phyloP scores from a whole-genome alignment of 2,888 invertebrate genomes.

The Matsumyia berberina region DNA sequence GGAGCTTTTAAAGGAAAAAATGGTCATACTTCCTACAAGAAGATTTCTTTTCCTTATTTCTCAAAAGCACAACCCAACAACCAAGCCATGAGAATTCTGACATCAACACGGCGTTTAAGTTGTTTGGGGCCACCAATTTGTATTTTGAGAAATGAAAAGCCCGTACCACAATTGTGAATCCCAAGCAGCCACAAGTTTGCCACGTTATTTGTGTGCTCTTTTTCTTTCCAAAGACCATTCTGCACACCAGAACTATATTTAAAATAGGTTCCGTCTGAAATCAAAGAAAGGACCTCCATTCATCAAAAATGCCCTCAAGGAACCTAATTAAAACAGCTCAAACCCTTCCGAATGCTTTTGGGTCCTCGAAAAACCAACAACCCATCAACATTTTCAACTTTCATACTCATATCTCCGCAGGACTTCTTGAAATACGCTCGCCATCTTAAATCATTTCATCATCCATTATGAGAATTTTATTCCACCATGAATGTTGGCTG shows the following conservation, averaged over 20 bases:
- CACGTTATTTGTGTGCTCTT: no score
- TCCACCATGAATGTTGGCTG: constrained; percentile 5
- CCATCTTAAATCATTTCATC: not conserved
- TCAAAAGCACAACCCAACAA: no score
- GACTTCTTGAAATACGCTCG: not conserved
- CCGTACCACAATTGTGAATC: no score
- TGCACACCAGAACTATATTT: not conserved
- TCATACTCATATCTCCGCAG: constrained; percentile 5
- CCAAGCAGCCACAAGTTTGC: no score
- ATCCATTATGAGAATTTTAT: constrained; percentile 9
- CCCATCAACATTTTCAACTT: not conserved
- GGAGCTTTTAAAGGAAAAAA: no score
- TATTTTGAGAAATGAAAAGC: no score
- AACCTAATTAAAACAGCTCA: constrained; percentile 1
- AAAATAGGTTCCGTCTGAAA: not conserved
- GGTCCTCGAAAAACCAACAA: not conserved
- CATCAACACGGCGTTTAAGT: no score
- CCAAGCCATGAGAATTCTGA: no score
- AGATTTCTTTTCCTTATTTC: no score
- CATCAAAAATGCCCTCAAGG: not conserved
- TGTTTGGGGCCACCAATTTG: no score
- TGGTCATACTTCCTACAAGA: no score
- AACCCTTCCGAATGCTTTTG: not conserved
- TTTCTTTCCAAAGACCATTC: not conserved
- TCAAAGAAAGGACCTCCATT: not conserved